Base-by-base conservation (phyloP, 2,888 invertebrate genomes). In the Buathra laborator region DNA sequence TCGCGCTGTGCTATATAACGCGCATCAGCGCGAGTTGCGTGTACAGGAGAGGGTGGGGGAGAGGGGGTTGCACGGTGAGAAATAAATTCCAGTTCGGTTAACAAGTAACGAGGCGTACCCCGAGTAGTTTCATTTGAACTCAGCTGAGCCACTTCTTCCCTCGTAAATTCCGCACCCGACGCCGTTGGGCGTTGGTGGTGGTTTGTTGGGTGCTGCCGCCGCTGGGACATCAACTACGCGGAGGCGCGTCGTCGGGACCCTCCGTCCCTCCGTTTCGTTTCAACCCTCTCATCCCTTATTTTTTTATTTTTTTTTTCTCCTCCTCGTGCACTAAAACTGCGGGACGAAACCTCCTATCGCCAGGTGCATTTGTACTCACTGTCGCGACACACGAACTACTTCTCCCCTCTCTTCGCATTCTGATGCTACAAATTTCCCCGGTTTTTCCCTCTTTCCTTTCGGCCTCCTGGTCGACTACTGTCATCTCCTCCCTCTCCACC, bases 11-110 rank as follows among this genome's bases (percentile, higher is more conserved):
- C 88, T 87, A 90, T 78, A 87, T 86, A 85, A 6, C 77, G 72
- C 75, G 37, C 64, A 51, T 74, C 68, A 16, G 59, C 14, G 62
- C 16, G 56, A 59, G 56, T 70, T 64, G 56, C 44, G 64, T 32
- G 68, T 66, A 46, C 9, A 67, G 48, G 67, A 59, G 46, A 70
- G 70, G 70, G 37, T 1, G 37, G 6, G 5, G 0, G 7, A 37
- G 37, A 9, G 37, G 37, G 37, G 37, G 37, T 1, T 3, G 19
- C 19, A 76, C 75, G 56, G 46, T 74, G 77, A 67, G 81, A 75
- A 86, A 86, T 87, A 82, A 86, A 87, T 85, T 86, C 80, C 86
- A 78, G 81, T 85, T 83, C 83, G 83, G 81, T 87, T 85, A 86
- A 84, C 87, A 64, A 86, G 85, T 83, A 87, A 87, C 85, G 87